Evolutionary conservation across 2,888 invertebrate species (phyloP).

Genomic region (Oscheius myriophilus): DNA sequence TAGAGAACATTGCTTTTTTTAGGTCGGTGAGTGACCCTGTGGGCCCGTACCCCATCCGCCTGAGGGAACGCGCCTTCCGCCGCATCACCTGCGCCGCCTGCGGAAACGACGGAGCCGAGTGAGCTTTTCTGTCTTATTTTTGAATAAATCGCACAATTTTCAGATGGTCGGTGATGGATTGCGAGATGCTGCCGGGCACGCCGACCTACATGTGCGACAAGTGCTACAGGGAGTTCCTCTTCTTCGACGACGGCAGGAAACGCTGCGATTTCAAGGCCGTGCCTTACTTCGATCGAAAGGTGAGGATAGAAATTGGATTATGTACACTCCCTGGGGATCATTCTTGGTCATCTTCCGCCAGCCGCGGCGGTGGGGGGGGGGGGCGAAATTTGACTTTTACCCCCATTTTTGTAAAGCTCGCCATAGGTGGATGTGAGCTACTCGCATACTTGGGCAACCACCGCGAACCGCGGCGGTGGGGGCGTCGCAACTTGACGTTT

Average conservation of each 20-base stretch:
- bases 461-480: no score
- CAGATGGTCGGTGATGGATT: conserved; percentile 45
- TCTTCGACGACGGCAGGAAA: conserved; percentile 34
- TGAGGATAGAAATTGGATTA: no score
- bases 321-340: no score
- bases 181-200: conserved; percentile 36
- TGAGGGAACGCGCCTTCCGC: conserved; percentile 46
- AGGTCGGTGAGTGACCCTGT: conserved; percentile 25
- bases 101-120: conserved; percentile 42
- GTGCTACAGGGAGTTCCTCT: conserved; percentile 44
- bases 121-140: conserved; percentile 15
- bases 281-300: conserved; percentile 47
- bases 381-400: no score
- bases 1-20: neutral
- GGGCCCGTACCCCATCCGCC: conserved; percentile 36
- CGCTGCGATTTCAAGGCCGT: conserved; percentile 44
- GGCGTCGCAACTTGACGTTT: no score
- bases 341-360: no score
- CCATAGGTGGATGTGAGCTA: no score
- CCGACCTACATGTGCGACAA: conserved; percentile 39
- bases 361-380: no score
- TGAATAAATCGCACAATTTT: conserved; percentile 16
- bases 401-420: no score
- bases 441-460: no score
- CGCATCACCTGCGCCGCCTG: conserved; percentile 43